Percentiles rank a stretch among this genome's conserved stretches.
Evolutionary conservation across 2,888 invertebrate species (phyloP).

Genomic region (Neoscelio sp.): DNA sequence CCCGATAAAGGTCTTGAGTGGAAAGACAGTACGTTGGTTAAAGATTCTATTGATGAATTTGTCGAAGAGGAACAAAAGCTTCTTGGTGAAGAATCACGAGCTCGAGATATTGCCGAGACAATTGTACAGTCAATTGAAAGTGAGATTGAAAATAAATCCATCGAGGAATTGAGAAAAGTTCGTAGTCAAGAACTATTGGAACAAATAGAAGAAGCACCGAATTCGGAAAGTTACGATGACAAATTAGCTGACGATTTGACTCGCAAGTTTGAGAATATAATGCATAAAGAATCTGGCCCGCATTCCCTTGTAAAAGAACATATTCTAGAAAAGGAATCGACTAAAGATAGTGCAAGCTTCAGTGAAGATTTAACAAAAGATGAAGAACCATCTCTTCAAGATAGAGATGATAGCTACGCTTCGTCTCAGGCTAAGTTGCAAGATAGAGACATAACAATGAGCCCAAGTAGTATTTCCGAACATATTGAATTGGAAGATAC

Average conservation of each 20-base stretch:
- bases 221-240: constrained; percentile 74
- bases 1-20: constrained; percentile 57
- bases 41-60: constrained; percentile 44
- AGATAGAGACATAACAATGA: constrained; percentile 78
- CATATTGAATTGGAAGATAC: constrained; percentile 78
- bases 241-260: constrained; percentile 78
- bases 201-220: constrained; percentile 46
- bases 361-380: constrained; percentile 80
- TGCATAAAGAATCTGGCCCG: constrained; percentile 68
- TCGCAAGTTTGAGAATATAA: constrained; percentile 77
- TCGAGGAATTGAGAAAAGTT: constrained; percentile 62
- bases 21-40: constrained; percentile 56
- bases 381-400: constrained; percentile 76
- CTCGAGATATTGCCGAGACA: constrained; percentile 77
- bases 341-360: constrained; percentile 76
- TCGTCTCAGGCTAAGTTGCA: constrained; percentile 72
- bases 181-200: constrained; percentile 50
- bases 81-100: constrained; percentile 67
- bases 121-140: constrained; percentile 78
- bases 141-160: constrained; percentile 76
- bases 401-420: constrained; percentile 75
- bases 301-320: constrained; percentile 69
- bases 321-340: constrained; percentile 71
- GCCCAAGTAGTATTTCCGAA: constrained; percentile 80
- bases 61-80: constrained; percentile 59